Evolutionary conservation across 2,113 vertebrate species (phyloP).

Genomic region (Pelvicachromis taeniatus): DNA sequence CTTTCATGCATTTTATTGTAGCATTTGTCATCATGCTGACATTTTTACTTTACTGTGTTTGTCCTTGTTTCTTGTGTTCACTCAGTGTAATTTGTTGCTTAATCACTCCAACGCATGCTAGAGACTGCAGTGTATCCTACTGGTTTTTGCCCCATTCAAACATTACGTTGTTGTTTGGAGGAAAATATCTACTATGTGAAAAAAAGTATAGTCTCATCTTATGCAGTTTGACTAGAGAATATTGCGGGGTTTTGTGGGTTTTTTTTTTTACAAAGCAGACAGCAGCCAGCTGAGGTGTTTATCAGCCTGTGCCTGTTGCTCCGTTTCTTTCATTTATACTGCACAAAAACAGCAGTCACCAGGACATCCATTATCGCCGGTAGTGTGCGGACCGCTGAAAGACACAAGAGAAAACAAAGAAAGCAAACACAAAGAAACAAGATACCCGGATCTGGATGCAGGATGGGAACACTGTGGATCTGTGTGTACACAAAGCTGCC

Average conservation of each 20-base stretch:
- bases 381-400: neutral
- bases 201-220: neutral
- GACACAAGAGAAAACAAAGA: conserved; percentile 1
- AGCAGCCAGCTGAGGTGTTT: neutral
- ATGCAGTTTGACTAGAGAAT: neutral
- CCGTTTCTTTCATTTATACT: neutral
- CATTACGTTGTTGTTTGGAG: neutral
- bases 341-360: neutral
- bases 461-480: neutral
- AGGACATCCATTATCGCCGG: neutral
- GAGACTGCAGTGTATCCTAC: neutral
- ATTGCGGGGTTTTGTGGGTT: rapidly evolving
- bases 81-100: neutral
- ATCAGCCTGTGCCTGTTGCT: neutral
- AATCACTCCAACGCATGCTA: neutral
- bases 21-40: neutral
- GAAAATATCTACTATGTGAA: neutral
- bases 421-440: conserved; percentile 3
- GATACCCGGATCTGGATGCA: neutral
- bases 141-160: neutral
- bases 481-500: neutral
- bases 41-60: neutral
- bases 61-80: neutral
- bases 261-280: neutral
- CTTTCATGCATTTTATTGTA: neutral